phyloP scores from a whole-genome alignment of 1,140 invertebrate genomes.

The Dreissena polymorpha region DNA sequence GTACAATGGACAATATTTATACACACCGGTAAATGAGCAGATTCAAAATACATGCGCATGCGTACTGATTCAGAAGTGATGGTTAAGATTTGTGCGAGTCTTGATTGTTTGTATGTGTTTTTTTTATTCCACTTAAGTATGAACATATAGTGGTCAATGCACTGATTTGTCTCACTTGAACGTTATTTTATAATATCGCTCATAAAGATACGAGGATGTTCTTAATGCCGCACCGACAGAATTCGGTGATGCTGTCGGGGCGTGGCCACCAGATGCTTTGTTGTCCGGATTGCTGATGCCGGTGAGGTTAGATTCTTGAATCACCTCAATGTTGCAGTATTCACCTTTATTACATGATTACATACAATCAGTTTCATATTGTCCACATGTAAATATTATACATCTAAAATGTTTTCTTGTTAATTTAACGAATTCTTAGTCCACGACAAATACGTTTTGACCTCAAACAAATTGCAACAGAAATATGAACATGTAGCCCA shows the following conservation, averaged over 20 bases:
- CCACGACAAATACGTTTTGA: too few relatives aligned
- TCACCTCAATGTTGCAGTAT: conserved; percentile 7
- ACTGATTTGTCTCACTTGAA: neutral
- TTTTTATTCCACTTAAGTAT: too few relatives aligned
- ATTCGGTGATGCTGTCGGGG: neutral
- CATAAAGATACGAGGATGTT: conserved; percentile 21
- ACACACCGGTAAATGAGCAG: too few relatives aligned
- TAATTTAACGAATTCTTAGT: neutral
- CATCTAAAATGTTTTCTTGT: neutral
- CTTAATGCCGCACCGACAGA: conserved; percentile 8
- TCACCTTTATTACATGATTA: neutral
- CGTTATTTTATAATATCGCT: conserved; percentile 24
- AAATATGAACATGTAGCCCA: too few relatives aligned
- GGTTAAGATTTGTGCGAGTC: too few relatives aligned
- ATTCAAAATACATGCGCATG: too few relatives aligned
- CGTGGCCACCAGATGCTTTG: neutral
- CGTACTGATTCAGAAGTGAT: too few relatives aligned
- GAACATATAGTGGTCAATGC: too few relatives aligned
- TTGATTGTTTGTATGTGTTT: too few relatives aligned
- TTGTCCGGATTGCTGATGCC: neutral
- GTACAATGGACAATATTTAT: too few relatives aligned
- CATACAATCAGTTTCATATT: neutral
- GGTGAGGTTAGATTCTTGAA: neutral
- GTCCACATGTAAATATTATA: neutral
- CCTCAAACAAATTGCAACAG: too few relatives aligned